Evolutionary conservation across 2,113 vertebrate genomes (phyloP).

Genomic region (Gymnorhina tibicen): DNA sequence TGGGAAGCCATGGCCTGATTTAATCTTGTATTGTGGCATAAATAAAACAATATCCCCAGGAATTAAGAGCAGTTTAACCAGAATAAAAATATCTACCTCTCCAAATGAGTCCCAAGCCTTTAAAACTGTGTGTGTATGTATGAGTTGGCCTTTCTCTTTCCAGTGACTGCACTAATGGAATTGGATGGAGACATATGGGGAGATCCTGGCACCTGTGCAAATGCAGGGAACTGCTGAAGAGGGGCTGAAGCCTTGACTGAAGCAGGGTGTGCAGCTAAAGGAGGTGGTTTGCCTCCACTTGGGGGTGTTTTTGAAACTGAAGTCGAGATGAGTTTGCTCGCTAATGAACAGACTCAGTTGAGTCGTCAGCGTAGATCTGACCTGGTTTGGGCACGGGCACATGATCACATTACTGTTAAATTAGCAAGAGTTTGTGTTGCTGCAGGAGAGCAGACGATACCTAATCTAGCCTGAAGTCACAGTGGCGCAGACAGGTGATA

Average conservation of each 20-base stretch:
- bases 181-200: not conserved
- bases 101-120: not conserved
- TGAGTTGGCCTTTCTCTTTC: not conserved
- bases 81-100: constrained; percentile 31
- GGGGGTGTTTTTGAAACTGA: not conserved
- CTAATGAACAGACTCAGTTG: not conserved
- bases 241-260: not conserved
- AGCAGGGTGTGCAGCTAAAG: not conserved
- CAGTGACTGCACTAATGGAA: constrained; percentile 9
- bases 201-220: not conserved
- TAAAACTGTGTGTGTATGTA: not conserved
- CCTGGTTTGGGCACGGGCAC: not conserved
- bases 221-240: not conserved
- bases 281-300: not conserved
- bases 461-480: constrained; percentile 42
- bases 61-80: constrained; percentile 32
- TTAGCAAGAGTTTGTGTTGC: not conserved
- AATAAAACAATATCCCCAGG: constrained; percentile 53
- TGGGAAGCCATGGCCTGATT: constrained; percentile 44
- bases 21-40: constrained; percentile 4
- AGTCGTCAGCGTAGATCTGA: not conserved
- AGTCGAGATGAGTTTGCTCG: not conserved
- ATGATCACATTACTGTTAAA: not conserved
- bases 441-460: constrained; percentile 8
- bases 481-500: constrained; percentile 3